Conservation (phyloP, 1,140 invertebrate species). For the Conus betulinus region DNA sequence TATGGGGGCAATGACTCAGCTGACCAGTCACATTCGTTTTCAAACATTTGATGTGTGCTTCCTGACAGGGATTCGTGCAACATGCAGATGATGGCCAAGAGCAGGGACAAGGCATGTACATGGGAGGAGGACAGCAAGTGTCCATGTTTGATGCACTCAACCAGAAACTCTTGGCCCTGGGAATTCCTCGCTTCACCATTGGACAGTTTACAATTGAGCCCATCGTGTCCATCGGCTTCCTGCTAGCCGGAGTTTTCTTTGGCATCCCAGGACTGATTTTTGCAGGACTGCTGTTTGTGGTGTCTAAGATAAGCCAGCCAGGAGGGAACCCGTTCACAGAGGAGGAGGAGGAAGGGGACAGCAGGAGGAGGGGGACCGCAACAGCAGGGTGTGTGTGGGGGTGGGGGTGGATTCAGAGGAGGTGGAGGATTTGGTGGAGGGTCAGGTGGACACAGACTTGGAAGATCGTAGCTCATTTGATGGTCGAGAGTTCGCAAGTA, state of each 20-base stretch:
- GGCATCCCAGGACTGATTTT: constrained; percentile 63
- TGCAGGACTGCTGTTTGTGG: constrained; percentile 59
- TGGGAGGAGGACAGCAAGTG: constrained; percentile 42
- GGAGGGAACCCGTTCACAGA: constrained; percentile 39
- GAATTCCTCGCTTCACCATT: constrained; percentile 59
- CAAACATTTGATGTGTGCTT: neutral
- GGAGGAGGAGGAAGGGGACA: constrained; percentile 36
- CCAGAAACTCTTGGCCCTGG: constrained; percentile 54
- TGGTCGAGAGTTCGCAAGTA: neutral
- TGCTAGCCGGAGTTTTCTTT: constrained; percentile 58
- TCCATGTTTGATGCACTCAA: constrained; percentile 63
- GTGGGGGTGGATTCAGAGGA: neutral
- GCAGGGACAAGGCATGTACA: constrained; percentile 11
- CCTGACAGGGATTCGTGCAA: constrained; percentile 43
- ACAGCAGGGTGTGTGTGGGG: neutral
- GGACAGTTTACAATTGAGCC: constrained; percentile 61
- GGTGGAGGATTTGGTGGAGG: constrained; percentile 31
- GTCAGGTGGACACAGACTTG: constrained; percentile 51
- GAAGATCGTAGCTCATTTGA: constrained; percentile 40
- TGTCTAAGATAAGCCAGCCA: constrained; percentile 52
- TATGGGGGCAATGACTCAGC: too few relatives aligned
- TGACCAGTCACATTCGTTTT: too few relatives aligned
- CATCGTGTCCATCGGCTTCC: constrained; percentile 58
- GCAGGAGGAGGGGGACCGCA: constrained; percentile 12
- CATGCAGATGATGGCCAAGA: constrained; percentile 43